Evolutionary conservation across 2,888 invertebrate species (phyloP).

Genomic region (Eulithis testata): DNA sequence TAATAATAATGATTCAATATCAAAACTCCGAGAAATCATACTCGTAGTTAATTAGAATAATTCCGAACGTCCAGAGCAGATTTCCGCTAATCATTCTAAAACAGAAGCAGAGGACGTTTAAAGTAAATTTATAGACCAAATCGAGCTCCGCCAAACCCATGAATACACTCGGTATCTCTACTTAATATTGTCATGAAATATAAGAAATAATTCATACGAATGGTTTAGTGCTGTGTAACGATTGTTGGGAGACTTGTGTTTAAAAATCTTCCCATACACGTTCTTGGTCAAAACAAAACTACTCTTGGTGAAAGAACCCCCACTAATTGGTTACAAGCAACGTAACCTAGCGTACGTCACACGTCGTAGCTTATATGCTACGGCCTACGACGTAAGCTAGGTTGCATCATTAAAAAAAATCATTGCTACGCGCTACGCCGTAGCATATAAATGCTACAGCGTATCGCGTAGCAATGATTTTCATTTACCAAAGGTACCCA

Average conservation of each 20-base stretch:
- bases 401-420: too few relatives aligned
- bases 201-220: conserved; percentile 3
- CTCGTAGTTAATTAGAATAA: conserved; percentile 18
- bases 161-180: conserved; percentile 14
- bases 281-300: too few relatives aligned
- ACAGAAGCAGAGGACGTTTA: conserved; percentile 37
- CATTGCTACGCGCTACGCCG: too few relatives aligned
- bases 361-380: too few relatives aligned
- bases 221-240: too few relatives aligned
- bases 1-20: not conserved
- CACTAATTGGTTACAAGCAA: too few relatives aligned
- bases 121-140: conserved; percentile 41
- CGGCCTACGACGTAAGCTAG: too few relatives aligned
- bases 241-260: not conserved
- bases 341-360: too few relatives aligned
- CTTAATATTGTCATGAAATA: conserved; percentile 1
- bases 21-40: conserved; percentile 13
- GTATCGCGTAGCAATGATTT: too few relatives aligned
- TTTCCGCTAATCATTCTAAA: conserved; percentile 40
- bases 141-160: conserved; percentile 20
- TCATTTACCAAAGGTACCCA: too few relatives aligned
- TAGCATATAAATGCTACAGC: too few relatives aligned
- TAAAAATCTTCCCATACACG: not conserved
- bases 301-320: too few relatives aligned
- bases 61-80: conserved; percentile 37